These are phyloP conservation scores for Pseudomugil gertrudae DNA, from an alignment of 2,797 vertebrate species.

Conservation along the genomic window DNA sequence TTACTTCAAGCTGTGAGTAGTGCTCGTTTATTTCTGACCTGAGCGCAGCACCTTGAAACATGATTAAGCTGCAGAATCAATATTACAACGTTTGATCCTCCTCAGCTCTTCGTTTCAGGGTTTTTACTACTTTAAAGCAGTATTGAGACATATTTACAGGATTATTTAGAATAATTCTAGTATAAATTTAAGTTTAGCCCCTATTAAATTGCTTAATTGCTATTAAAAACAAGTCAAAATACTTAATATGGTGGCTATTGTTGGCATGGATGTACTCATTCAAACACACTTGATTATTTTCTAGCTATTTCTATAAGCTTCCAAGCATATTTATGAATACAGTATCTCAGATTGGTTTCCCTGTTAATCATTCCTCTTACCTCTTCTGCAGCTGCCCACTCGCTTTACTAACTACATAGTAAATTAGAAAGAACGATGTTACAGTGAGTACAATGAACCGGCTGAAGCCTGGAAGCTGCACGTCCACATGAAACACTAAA, in stretches of 20 bases:
- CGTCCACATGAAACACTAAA: slow-evolving; percentile 36
- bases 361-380: not conserved
- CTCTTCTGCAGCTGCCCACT: not conserved
- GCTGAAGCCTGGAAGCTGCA: slow-evolving; percentile 44
- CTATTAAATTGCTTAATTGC: slow-evolving; percentile 1
- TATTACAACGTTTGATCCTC: not conserved
- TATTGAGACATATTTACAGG: slow-evolving; percentile 2
- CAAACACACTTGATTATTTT: not conserved
- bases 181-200: not conserved
- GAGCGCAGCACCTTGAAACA: slow-evolving; percentile 36
- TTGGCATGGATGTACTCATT: slow-evolving; percentile 1
- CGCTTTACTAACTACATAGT: not conserved
- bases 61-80: slow-evolving; percentile 23
- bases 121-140: slow-evolving; percentile 6
- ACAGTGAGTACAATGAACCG: slow-evolving; percentile 26
- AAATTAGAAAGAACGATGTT: slow-evolving; percentile 11
- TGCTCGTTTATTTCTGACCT: slow-evolving; percentile 40
- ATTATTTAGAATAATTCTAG: slow-evolving; percentile 1
- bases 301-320: not conserved
- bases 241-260: not conserved
- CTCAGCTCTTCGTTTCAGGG: not conserved
- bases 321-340: not conserved
- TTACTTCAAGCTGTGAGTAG: slow-evolving; percentile 6
- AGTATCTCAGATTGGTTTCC: not conserved
- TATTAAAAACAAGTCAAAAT: not conserved